Evolutionary conservation across 2,888 invertebrate species (phyloP).

Genomic region (Phragmatobia fuliginosa): DNA sequence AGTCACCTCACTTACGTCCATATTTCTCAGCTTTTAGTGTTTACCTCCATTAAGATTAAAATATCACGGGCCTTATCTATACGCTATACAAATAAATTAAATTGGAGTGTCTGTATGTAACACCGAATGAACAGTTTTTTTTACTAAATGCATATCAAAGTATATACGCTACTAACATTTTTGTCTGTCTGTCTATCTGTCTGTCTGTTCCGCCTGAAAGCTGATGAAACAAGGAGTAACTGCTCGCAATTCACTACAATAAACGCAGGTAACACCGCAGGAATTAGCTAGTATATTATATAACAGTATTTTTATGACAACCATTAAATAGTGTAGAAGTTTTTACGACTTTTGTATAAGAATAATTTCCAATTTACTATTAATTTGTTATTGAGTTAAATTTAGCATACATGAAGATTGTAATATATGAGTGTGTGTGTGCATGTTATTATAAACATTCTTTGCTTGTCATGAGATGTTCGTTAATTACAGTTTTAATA

Average conservation of each 20-base stretch:
- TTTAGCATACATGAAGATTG: conserved; percentile 7
- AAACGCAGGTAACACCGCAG: too few relatives aligned
- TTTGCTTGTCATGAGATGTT: conserved; percentile 27
- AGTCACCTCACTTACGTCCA: not conserved
- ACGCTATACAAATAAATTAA: too few relatives aligned
- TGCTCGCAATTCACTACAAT: too few relatives aligned
- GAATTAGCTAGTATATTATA: too few relatives aligned
- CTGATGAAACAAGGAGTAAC: too few relatives aligned
- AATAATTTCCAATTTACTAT: not conserved
- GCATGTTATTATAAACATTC: conserved; percentile 36
- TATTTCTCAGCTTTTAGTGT: not conserved
- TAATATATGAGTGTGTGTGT: conserved; percentile 31
- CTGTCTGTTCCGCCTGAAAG: too few relatives aligned
- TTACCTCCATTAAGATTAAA: not conserved
- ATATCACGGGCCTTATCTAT: not conserved
- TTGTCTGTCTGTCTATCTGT: too few relatives aligned
- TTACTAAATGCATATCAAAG: too few relatives aligned
- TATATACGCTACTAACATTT: too few relatives aligned
- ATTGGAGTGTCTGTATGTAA: too few relatives aligned
- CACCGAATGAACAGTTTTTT: too few relatives aligned
- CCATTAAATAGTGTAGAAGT: conserved; percentile 5
- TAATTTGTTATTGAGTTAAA: conserved; percentile 4
- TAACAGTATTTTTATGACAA: conserved; percentile 5
- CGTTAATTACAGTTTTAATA: conserved; percentile 19
- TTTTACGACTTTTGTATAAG: conserved; percentile 5